These are phyloP conservation scores for Schrankia costaestrigalis DNA, from an alignment of 2,888 invertebrate genomes.

Conservation along the genomic window DNA sequence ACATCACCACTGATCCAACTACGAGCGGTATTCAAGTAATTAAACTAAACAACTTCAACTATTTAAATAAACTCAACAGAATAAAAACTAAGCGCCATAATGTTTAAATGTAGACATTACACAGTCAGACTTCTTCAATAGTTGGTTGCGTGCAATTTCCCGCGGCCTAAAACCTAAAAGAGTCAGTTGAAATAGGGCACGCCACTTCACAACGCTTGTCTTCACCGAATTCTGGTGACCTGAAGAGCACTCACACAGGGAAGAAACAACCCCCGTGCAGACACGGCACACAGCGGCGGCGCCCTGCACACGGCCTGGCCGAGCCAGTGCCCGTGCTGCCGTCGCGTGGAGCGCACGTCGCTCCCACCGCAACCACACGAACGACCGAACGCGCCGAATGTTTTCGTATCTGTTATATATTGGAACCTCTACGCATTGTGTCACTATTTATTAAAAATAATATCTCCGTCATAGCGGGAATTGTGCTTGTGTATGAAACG, in stretches of 20 bases:
- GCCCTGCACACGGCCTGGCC: slow-evolving; percentile 35
- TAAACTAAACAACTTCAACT: slow-evolving; percentile 23
- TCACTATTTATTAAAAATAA: slow-evolving; percentile 27
- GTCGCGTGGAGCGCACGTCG: slow-evolving; percentile 38
- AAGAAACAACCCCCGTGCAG: slow-evolving; percentile 42
- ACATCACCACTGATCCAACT: slow-evolving; percentile 24
- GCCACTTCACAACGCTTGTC: slow-evolving; percentile 54
- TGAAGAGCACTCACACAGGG: slow-evolving; percentile 60
- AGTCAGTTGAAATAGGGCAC: slow-evolving; percentile 57
- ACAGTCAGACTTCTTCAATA: slow-evolving; percentile 1
- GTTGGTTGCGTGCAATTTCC: slow-evolving; percentile 20
- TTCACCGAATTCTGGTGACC: slow-evolving; percentile 74
- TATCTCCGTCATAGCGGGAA: slow-evolving; percentile 23
- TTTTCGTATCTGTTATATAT: slow-evolving; percentile 32
- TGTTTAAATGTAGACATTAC: slow-evolving; percentile 1
- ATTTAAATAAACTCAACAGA: slow-evolving; percentile 26
- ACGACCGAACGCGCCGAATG: slow-evolving; percentile 36
- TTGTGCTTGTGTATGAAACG: slow-evolving; percentile 29
- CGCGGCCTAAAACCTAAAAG: slow-evolving; percentile 25
- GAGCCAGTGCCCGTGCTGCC: slow-evolving; percentile 45
- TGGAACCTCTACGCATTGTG: slow-evolving; percentile 31
- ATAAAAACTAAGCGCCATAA: slow-evolving; percentile 13
- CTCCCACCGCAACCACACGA: slow-evolving; percentile 19
- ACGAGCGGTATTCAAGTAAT: slow-evolving; percentile 30
- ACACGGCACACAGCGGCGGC: slow-evolving; percentile 28